Conservation (phyloP, 2,113 vertebrate genomes). For the Chaenogobius annularis region DNA sequence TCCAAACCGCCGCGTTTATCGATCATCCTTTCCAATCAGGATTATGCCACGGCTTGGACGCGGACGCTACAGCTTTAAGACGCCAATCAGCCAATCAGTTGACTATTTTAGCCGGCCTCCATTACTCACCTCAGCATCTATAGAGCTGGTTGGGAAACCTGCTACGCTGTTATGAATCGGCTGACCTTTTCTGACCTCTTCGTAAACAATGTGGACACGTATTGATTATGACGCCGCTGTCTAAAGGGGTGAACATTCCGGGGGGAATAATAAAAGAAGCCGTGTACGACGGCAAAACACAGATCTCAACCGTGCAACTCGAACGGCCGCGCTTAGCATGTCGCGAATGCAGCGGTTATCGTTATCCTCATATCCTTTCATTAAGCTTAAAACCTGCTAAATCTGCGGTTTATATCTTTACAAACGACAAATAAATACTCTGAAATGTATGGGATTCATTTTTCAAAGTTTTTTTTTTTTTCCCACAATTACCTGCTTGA, state of each 20-base stretch:
- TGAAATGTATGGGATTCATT: no score
- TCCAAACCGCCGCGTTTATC: not conserved
- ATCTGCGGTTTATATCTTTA: no score
- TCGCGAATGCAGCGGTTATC: no score
- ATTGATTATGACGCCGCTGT: not conserved
- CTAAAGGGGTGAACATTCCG: not conserved
- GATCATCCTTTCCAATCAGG: conserved; percentile 41
- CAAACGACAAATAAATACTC: no score
- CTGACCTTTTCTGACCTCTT: not conserved
- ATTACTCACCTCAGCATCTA: conserved; percentile 1
- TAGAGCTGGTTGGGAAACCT: no score
- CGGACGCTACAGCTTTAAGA: conserved; percentile 7
- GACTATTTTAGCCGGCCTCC: not conserved
- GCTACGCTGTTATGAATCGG: not conserved
- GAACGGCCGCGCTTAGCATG: no score
- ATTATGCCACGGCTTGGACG: conserved; percentile 2
- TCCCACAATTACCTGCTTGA: no score
- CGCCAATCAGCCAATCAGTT: conserved; percentile 1
- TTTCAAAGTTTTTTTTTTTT: no score
- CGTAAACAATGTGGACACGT: not conserved
- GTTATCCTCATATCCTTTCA: no score
- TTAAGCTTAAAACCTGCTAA: no score
- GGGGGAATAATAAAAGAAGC: not conserved
- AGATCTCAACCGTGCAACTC: no score
- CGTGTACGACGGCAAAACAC: conserved; percentile 14